Conservation (phyloP, 2,113 vertebrate genomes). For the Athene cunicularia region DNA sequence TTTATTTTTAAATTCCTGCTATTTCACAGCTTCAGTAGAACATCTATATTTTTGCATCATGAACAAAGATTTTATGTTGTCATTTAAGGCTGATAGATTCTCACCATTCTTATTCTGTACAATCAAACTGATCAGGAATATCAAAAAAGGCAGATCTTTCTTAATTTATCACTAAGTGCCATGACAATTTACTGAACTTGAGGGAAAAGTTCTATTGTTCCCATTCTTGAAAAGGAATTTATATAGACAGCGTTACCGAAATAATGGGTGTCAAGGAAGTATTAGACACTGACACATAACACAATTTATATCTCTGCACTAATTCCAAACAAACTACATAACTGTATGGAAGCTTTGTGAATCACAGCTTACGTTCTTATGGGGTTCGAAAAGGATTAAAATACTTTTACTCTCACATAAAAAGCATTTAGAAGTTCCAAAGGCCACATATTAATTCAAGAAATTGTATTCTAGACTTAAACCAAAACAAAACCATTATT, state of each 20-base stretch:
- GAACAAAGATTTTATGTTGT: not conserved
- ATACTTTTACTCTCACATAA: not conserved
- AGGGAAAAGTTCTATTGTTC: not conserved
- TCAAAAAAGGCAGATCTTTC: not conserved
- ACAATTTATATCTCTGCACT: not conserved
- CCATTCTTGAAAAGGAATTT: not conserved
- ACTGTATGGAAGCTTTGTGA: not conserved
- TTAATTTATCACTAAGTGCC: not conserved
- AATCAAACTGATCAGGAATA: not conserved
- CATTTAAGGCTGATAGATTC: not conserved
- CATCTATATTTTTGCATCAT: not conserved
- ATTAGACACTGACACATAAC: not conserved
- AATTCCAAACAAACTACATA: not conserved
- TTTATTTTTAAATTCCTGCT: not conserved
- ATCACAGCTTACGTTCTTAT: not conserved
- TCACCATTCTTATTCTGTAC: not conserved
- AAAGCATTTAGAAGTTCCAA: not conserved
- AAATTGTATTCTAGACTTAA: not conserved
- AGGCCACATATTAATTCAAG: not conserved
- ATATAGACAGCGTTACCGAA: not conserved
- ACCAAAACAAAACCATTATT: not conserved
- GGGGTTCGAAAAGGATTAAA: not conserved
- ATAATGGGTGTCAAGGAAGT: not conserved
- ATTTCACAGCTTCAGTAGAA: not conserved
- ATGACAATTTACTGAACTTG: not conserved